A percentile compares a stretch with the other conserved stretches of the same genome.
Evolutionary conservation across 2,797 vertebrate genomes (phyloP).

Genomic region (Phoxinus dragarum): DNA sequence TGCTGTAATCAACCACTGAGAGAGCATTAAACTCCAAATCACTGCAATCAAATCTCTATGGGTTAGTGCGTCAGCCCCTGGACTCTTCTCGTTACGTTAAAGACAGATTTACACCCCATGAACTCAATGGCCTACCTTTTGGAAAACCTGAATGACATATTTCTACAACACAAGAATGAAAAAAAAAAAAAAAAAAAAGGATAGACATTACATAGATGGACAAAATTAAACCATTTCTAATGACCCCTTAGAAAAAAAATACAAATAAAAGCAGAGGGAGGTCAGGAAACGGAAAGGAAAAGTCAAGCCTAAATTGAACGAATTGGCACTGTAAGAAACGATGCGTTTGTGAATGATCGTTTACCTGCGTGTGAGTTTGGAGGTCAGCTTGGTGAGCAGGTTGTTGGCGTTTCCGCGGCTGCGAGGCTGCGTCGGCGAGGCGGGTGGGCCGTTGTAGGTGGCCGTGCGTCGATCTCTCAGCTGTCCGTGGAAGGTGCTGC

Average conservation of each 20-base stretch:
- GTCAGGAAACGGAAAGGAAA: slow-evolving; percentile 19
- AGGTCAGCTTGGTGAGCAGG: slow-evolving; percentile 96
- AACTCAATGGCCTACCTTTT: slow-evolving; percentile 97
- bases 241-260: slow-evolving; percentile 20
- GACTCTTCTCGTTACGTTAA: slow-evolving; percentile 58
- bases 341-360: slow-evolving; percentile 49
- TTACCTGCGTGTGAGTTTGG: slow-evolving; percentile 97
- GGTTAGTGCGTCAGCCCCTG: slow-evolving; percentile 55
- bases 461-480: slow-evolving; percentile 93
- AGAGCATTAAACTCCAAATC: slow-evolving; percentile 49
- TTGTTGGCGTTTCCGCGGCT: slow-evolving; percentile 91
- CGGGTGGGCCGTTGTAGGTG: slow-evolving; percentile 95
- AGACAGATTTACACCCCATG: slow-evolving; percentile 50
- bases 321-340: not conserved
- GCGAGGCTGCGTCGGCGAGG: slow-evolving; percentile 94
- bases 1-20: slow-evolving; percentile 57
- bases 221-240: slow-evolving; percentile 41
- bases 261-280: not conserved
- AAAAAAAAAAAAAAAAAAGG: slow-evolving; percentile 75
- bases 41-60: slow-evolving; percentile 53
- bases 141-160: slow-evolving; percentile 99
- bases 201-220: slow-evolving; percentile 62
- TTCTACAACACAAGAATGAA: slow-evolving; percentile 96
- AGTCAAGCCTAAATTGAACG: not conserved
- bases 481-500: slow-evolving; percentile 97